Base-by-base conservation (phyloP, 2,113 vertebrate species). In the Lepidothrix coronata region DNA sequence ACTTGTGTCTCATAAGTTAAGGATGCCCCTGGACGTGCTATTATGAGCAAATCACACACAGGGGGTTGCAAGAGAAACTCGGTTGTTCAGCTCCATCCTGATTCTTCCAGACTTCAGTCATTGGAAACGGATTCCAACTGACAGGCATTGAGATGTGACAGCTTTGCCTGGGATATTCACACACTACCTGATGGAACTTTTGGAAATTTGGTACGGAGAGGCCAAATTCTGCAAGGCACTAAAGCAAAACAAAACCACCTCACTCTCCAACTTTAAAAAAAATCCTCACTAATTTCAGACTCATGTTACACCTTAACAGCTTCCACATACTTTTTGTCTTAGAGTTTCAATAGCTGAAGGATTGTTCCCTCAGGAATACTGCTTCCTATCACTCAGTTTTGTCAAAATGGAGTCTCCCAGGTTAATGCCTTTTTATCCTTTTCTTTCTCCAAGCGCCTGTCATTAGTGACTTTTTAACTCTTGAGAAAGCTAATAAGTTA, bases 401-500 rank as follows among this genome's bases (percentile, higher is more conserved):
- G 37, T 95, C 89, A 94, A 91, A 97, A 67, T 72, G 65, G 89
- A 93, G 63, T 93, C 71, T 85, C 30, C 3, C 28, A 55, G 31
- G 37, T 76, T 88, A 82, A 89, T 57, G 57, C 8, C 6, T 87
- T 95, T 96, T 84, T 59, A 52, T 52, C 35, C 5, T 54, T 58
- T 89, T 73, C 30, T 62, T 92, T 87, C 88, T 95, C 68, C 79
- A 93, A 96, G 72, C 3, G 0, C n/a, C 75, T 96, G 94, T 95
- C 44, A 22, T 94, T 96, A 95, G 93, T 81, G 72, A 89, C 35
- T 54, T 54, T 62, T 61, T 78, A 67, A 71, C 83, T 97, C 88
- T 88, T 93, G 91, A 95, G 51, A 92, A 84, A 94, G 85, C 61
- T 90, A 70, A 43, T 95, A 94, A 96, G 77, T 93, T 89, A 88